A percentile compares a stretch with the other conserved stretches of the same genome.
phyloP scores from a whole-genome alignment of 2,888 invertebrate species.

The Spilarctia lutea region DNA sequence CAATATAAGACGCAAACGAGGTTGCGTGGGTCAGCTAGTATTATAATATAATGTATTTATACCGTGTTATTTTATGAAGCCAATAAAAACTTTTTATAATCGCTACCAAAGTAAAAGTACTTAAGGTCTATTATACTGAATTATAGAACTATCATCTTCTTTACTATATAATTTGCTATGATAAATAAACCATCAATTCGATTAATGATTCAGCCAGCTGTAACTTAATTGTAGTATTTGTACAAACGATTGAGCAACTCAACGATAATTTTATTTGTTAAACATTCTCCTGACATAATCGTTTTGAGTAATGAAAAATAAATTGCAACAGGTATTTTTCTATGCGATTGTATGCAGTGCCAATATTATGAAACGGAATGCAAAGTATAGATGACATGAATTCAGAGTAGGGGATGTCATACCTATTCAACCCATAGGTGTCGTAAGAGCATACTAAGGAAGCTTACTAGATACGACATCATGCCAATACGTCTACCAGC shows the following conservation, averaged over 20 bases:
- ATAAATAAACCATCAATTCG: constrained; percentile 18
- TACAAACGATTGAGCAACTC: constrained; percentile 7
- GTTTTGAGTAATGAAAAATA: not conserved
- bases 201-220: constrained; percentile 17
- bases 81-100: not conserved
- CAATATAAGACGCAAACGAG: too few species aligned
- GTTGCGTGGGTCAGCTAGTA: too few species aligned
- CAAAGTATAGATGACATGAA: too few species aligned
- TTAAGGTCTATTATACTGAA: not conserved
- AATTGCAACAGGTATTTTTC: not conserved
- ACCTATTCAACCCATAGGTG: too few species aligned
- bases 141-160: constrained; percentile 5
- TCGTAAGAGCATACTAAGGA: too few species aligned
- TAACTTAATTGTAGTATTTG: constrained; percentile 22
- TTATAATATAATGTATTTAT: too few species aligned
- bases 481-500: too few species aligned
- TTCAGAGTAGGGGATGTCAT: too few species aligned
- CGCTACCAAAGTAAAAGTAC: not conserved
- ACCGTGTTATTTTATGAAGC: too few species aligned
- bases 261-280: constrained; percentile 9
- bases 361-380: not conserved
- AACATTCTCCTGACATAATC: not conserved
- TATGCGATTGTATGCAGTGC: not conserved
- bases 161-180: not conserved
- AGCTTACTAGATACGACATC: too few species aligned